Percentiles rank a stretch among this genome's conserved stretches.
Evolutionary conservation across 2,113 vertebrate genomes (phyloP).

Genomic region (Thermophis baileyi): DNA sequence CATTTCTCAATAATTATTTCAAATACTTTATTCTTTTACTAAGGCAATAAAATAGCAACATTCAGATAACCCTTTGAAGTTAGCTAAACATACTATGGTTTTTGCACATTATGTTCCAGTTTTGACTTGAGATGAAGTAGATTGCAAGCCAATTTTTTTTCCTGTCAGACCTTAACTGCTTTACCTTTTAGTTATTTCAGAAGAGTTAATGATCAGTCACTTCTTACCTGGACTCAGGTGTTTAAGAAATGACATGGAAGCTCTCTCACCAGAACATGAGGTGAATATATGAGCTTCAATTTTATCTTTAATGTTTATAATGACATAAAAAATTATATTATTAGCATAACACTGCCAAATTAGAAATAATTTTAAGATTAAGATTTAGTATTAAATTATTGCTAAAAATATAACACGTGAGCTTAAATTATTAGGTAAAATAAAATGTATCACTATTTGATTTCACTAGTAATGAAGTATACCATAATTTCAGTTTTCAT

Average conservation of each 20-base stretch:
- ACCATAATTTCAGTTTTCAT: not conserved
- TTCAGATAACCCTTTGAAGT: not conserved
- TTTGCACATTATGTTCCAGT: not conserved
- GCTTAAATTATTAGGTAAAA: not conserved
- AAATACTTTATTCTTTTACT: not conserved
- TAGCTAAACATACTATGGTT: not conserved
- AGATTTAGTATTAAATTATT: not conserved
- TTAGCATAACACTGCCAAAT: not conserved
- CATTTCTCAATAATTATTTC: not conserved
- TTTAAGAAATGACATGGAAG: constrained; percentile 94
- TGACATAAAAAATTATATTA: not conserved
- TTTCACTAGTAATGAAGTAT: not conserved
- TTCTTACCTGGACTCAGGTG: constrained; percentile 96
- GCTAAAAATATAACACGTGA: not conserved
- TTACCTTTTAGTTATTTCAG: constrained; percentile 87
- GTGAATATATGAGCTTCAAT: constrained; percentile 62
- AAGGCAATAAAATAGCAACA: not conserved
- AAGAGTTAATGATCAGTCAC: constrained; percentile 97
- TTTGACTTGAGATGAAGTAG: not conserved
- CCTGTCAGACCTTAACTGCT: constrained; percentile 72
- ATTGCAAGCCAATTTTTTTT: not conserved
- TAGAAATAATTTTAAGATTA: not conserved
- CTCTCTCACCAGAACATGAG: constrained; percentile 97
- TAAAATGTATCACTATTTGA: not conserved
- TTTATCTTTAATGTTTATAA: not conserved